Evolutionary conservation across 2,797 vertebrate species (phyloP), one percentile per base, ranked within the genome.

Genomic region (Diplodus sargus): DNA sequence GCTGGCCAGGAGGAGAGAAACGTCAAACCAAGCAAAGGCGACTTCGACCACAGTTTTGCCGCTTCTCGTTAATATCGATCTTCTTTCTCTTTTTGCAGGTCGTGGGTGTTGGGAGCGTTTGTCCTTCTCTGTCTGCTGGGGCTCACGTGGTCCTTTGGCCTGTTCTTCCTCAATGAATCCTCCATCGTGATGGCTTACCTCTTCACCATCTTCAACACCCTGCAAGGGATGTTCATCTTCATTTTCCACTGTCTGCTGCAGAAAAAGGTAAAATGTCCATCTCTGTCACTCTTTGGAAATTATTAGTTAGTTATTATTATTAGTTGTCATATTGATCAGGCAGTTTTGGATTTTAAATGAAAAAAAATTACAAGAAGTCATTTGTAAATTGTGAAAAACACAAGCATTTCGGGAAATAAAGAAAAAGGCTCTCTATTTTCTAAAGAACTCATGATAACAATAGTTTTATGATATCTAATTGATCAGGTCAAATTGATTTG

Each of bases 221-320:
- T 99, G 91, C 98, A 99, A 92, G 98, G 98, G 89, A 96, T 99
- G 96, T 99, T 99, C 94, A 99, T 99, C 96, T 99, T 99, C 94
- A 99, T 99, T 95, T 99, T 99, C 90, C 97, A 99, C 90, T 99
- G 98, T 90, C 97, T 97, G 39, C 97, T 99, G 48, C 98, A 98
- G 94, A 99, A 99, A 93, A 99, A 99, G 95, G 98, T 98, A 95
- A 93, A 94, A 93, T 10, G 22, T 47, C 1, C 0, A 51, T 25
- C 14, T 56, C 16, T 0, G 10, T n/a, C n/a, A 34, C 52, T 18
- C 30, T 18, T 4, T 18, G 52, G n/a, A n/a, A 39, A 45, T 14
- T 7, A 11, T 25, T 5, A 22, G 11, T 59, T 34, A n/a, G n/a
- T n/a, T n/a, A n/a, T n/a, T n/a, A 45, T 14, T 7, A 11, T 25